Base-by-base conservation (phyloP, 2,797 vertebrate species). In the Pterois miles region DNA sequence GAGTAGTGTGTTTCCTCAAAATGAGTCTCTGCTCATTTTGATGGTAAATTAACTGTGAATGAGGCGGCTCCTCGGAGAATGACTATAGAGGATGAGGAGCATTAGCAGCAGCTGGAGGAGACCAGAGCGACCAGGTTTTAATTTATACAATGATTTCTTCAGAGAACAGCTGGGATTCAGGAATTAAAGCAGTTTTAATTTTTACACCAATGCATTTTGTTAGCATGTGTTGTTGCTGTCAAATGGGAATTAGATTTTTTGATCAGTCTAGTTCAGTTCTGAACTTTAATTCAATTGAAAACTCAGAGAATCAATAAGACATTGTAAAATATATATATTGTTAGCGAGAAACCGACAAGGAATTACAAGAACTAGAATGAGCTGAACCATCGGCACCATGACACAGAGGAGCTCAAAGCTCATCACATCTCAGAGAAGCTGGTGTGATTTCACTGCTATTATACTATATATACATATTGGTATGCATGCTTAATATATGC, bases 31-130 rank as follows among this genome's bases (percentile, higher is more conserved):
- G 59, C 74, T 84, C 73, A 85, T 87, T 88, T 83, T 82, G 66
- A 40, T 68, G 67, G 59, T 80, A 83, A 88, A 91, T 91, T 65
- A 84, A 72, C 65, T 83, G 65, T 6, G 70, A 88, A 83, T 53
- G 65, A 76, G 57, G 60, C 43, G 1, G 6, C 60, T 80, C 80
- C 84, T 84, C 66, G 1, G 82, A 82, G 87, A 33, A 56, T 18
- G 10, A 36, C 72, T 34, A 31, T 11, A 25, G 74, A 72, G 11
- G 56, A 52, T 57, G 78, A 82, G 31, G 25, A 84, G 74, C 16
- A 16, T 79, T 59, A 67, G 52, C 76, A 36, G 71, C 83, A 78
- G 86, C 82, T 74, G 72, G 66, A 78, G 69, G 71, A 84, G 66
- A 67, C 5, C 4, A 54, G 60, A 65, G 71, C 6, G 29, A 83